Conservation (phyloP, 2,113 vertebrate species). For the Salminus brasiliensis region DNA sequence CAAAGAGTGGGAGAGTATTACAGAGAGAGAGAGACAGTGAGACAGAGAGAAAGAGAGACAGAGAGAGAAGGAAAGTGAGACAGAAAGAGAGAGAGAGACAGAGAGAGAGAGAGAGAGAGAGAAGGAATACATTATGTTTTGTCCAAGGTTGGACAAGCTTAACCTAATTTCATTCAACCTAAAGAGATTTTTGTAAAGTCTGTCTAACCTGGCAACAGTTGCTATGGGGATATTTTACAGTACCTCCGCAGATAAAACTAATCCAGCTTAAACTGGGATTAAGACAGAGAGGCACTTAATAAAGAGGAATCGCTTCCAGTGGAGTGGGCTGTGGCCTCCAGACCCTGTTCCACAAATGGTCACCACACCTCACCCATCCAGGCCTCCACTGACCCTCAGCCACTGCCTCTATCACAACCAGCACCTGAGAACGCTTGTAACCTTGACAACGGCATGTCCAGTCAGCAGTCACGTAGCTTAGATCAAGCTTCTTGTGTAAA, state of each 20-base stretch:
- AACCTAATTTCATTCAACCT: no score
- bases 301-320: background rate
- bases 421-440: conserved; percentile 9
- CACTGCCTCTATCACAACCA: background rate
- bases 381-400: conserved; percentile 12
- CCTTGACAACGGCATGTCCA: conserved; percentile 19
- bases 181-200: no score
- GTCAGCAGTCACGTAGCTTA: background rate
- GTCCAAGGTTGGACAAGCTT: no score
- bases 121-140: no score
- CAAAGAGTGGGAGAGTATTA: no score
- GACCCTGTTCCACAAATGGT: background rate
- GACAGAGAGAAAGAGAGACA: no score
- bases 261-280: background rate
- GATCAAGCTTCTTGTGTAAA: background rate
- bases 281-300: background rate
- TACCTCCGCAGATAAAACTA: background rate
- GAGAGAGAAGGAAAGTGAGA: no score
- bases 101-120: no score
- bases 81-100: no score
- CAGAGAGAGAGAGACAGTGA: no score
- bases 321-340: background rate
- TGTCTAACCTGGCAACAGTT: background rate
- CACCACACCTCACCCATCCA: background rate
- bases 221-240: background rate